phyloP scores from a whole-genome alignment of 2,888 invertebrate species.

The Mactromeris polynyma region DNA sequence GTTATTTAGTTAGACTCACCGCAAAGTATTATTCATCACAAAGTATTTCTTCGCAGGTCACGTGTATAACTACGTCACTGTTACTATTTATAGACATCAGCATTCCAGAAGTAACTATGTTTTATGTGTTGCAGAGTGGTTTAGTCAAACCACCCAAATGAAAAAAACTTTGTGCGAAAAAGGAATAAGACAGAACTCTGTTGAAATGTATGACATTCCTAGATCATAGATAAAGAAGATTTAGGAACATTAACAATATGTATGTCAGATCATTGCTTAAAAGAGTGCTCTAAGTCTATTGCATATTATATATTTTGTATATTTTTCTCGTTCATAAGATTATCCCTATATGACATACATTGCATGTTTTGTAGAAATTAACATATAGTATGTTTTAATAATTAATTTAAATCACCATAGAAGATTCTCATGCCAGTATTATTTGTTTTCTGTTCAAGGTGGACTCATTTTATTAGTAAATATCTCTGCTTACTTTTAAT shows the following conservation, averaged over 20 bases:
- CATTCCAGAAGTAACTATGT: not conserved
- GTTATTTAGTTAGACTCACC: conserved; percentile 4
- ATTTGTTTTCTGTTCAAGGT: not conserved
- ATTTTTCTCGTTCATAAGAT: too few species aligned
- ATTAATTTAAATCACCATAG: not conserved
- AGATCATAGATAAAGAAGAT: not conserved
- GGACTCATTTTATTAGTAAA: not conserved
- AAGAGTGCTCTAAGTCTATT: too few species aligned
- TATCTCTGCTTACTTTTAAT: too few species aligned
- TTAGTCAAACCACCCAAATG: not conserved
- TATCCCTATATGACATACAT: too few species aligned
- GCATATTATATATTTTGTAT: too few species aligned
- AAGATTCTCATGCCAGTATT: not conserved
- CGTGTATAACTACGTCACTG: not conserved
- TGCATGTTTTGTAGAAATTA: not conserved
- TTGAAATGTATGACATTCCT: not conserved
- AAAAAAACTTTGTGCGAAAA: not conserved
- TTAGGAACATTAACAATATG: too few species aligned
- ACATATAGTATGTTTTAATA: not conserved
- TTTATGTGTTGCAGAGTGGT: not conserved
- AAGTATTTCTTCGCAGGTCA: not conserved
- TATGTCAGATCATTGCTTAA: too few species aligned
- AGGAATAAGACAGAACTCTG: not conserved
- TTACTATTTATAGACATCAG: not conserved
- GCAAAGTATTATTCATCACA: conserved; percentile 13